These are phyloP conservation scores for Dipodomys spectabilis DNA, from an alignment of 2,113 vertebrate genomes.

Conservation along the genomic window DNA sequence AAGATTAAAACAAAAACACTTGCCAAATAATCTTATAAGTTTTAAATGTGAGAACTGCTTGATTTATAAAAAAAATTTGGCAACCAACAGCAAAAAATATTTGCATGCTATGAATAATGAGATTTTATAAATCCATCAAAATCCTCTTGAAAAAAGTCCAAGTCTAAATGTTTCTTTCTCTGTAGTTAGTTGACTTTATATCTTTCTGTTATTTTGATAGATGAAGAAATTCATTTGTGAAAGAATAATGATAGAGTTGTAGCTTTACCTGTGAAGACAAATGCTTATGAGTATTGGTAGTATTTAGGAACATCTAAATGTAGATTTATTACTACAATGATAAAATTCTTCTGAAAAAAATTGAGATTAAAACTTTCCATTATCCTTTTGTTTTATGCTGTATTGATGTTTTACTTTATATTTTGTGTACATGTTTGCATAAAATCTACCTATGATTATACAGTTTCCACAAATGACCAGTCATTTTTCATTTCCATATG, in stretches of 20 bases:
- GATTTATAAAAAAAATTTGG: neutral
- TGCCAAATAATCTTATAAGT: neutral
- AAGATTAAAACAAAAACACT: neutral
- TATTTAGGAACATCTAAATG: neutral
- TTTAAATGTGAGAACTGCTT: neutral
- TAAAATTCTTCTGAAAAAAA: too few relatives aligned
- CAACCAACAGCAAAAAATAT: constrained; percentile 1
- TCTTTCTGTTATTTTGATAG: neutral
- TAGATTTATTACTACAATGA: neutral
- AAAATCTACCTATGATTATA: neutral
- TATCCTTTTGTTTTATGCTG: neutral
- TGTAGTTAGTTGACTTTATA: neutral
- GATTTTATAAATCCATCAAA: neutral
- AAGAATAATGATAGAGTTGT: neutral
- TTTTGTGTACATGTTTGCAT: neutral
- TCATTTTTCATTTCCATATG: neutral
- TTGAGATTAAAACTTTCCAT: neutral
- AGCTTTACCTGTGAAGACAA: neutral
- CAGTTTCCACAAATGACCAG: neutral
- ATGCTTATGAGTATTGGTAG: too few relatives aligned
- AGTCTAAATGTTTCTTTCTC: neutral
- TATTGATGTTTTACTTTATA: neutral
- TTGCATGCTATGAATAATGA: neutral
- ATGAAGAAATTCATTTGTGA: neutral
- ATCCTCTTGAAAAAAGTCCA: neutral